These are phyloP conservation scores for Marisa cornuarietis DNA, from an alignment of 1,140 invertebrate species.

Conservation along the genomic window DNA sequence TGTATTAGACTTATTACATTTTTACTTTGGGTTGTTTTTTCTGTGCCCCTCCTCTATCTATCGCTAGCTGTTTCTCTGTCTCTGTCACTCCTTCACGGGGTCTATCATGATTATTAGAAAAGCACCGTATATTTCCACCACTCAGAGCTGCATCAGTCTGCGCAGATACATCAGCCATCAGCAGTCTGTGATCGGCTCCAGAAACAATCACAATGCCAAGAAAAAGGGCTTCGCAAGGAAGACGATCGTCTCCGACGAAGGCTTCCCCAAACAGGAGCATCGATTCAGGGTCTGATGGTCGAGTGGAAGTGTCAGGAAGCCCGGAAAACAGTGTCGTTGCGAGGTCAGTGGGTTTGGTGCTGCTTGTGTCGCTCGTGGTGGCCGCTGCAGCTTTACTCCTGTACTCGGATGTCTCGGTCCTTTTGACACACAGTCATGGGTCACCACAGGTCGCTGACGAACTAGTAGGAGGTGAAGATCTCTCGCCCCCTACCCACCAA, in stretches of 20 bases:
- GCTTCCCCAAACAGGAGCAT: neutral
- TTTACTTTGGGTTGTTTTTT: too few species aligned
- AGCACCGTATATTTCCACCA: too few species aligned
- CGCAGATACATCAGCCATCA: too few species aligned
- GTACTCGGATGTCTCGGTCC: constrained; percentile 26
- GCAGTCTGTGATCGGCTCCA: too few species aligned
- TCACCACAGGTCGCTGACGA: neutral
- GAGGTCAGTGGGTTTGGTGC: constrained; percentile 1
- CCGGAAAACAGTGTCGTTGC: neutral
- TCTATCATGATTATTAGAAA: too few species aligned
- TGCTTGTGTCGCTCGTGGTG: constrained; percentile 16
- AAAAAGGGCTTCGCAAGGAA: neutral
- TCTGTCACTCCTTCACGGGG: too few species aligned
- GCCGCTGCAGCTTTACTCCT: constrained; percentile 20
- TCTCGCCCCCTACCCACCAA: neutral
- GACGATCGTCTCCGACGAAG: neutral
- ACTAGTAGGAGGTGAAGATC: neutral
- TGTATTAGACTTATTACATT: too few species aligned
- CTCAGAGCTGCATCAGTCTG: too few species aligned
- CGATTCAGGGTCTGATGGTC: neutral
- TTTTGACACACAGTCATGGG: constrained; percentile 4
- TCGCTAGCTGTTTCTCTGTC: too few species aligned
- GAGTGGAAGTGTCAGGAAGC: neutral
- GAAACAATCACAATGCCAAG: neutral
- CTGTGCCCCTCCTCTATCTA: too few species aligned